phyloP scores from a whole-genome alignment of 2,888 invertebrate genomes.

The Pristionchus mayeri region DNA sequence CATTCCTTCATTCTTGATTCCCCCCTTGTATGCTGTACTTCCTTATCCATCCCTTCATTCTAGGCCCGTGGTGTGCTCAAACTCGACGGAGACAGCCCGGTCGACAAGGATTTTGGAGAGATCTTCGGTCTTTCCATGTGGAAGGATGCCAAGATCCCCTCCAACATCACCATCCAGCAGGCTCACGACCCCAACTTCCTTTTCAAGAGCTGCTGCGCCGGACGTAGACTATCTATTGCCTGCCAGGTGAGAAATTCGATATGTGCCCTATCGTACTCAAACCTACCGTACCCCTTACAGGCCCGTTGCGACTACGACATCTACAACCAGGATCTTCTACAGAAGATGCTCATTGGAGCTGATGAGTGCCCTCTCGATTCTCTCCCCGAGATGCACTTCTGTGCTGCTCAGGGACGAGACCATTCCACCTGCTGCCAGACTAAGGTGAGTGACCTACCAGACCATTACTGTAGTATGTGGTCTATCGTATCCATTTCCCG shows the following conservation, averaged over 20 bases:
- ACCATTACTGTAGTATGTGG: background rate
- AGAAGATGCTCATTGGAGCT: slow-evolving; percentile 42
- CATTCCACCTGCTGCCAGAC: slow-evolving; percentile 28
- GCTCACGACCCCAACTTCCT: slow-evolving; percentile 40
- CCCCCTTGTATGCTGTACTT: too few species aligned
- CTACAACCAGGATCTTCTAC: slow-evolving; percentile 47
- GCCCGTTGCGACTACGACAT: slow-evolving; percentile 37
- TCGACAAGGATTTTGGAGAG: slow-evolving; percentile 34
- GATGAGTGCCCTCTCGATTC: slow-evolving; percentile 47
- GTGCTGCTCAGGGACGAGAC: slow-evolving; percentile 41
- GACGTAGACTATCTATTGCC: slow-evolving; percentile 5
- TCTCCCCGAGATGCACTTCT: slow-evolving; percentile 46
- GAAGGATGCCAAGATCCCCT: background rate
- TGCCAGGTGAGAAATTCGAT: background rate
- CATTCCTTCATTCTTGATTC: too few species aligned
- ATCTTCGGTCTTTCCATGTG: slow-evolving; percentile 11
- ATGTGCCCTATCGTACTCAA: too few species aligned
- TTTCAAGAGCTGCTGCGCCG: slow-evolving; percentile 28
- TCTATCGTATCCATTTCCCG: background rate
- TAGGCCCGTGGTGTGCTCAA: slow-evolving; percentile 42
- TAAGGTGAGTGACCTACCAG: background rate
- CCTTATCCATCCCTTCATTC: background rate
- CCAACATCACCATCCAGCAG: slow-evolving; percentile 6
- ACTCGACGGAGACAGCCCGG: background rate
- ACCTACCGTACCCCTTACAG: slow-evolving; percentile 3